Evolutionary conservation across 2,888 invertebrate genomes (phyloP), one percentile per base, ranked within the genome.

Genomic region (Polydrusus cervinus): DNA sequence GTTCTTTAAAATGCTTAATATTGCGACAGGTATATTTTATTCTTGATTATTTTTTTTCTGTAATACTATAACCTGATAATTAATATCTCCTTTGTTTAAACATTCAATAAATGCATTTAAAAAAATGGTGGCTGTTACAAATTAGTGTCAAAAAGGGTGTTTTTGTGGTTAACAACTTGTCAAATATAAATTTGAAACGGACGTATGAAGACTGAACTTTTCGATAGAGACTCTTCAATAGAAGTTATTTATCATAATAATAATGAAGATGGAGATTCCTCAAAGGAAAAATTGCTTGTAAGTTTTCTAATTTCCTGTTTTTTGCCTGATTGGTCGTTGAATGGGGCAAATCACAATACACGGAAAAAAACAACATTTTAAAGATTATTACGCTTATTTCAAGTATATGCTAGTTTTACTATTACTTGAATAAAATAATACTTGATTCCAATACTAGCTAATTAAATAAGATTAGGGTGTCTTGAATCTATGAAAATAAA

Each of bases 201-300:
- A 20, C 66, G 3, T 38, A 73, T 73, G 72, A 60, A 13, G 18
- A 20, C 53, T 65, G 55, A 71, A 53, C 10, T 66, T 45, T 9
- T n/a, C 7, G 57, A 38, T 53, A 60, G 60, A 11, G 49, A 51
- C 8, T 74, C 74, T 38, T 74, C 74, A 5, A 57, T 74, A 45
- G 74, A 74, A 45, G 55, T 74, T 43, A 70, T 74, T 20, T 74
- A 34, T 55, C 65, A 72, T 13, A 64, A 53, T 53, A 18, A 47
- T 18, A 38, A 68, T 34, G 53, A 71, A 14, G 40, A 25, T 47
- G 53, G 25, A 64, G 65, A 18, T n/a, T 62, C 62, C 9, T 71
- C 67, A 47, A 61, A 55, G 16, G 71, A 71, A 43, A 70, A 57
- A 20, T 51, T 75, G 40, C 65, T 75, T 51, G 71, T 74, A 64